Conservation (phyloP, 2,888 invertebrate species). For the Bombylius major region DNA sequence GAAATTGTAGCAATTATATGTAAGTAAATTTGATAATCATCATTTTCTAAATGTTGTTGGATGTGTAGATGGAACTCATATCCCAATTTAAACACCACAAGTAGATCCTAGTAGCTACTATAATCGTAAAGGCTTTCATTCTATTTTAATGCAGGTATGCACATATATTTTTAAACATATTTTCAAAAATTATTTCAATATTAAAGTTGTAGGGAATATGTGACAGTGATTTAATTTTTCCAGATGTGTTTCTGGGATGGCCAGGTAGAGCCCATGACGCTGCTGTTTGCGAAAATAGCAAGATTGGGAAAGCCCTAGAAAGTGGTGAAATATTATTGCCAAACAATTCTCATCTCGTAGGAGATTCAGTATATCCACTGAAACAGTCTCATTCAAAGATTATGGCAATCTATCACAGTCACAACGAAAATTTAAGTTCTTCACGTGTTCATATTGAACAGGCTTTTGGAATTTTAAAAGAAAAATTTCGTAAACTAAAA, state of each 20-base stretch:
- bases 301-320: background rate
- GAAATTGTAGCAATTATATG: too few species aligned
- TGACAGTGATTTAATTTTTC: background rate
- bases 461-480: background rate
- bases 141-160: background rate
- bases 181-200: background rate
- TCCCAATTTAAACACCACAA: background rate
- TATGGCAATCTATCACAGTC: background rate
- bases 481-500: background rate
- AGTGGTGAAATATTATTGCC: background rate
- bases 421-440: background rate
- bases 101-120: background rate
- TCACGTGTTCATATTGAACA: background rate
- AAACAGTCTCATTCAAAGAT: background rate
- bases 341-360: background rate
- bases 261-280: background rate
- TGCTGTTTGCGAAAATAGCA: background rate
- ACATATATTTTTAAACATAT: background rate
- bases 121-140: background rate
- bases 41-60: conserved; percentile 1
- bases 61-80: conserved; percentile 1
- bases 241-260: background rate
- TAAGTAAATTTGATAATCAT: conserved; percentile 1
- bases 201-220: background rate
- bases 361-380: background rate